A percentile compares a stretch with the other conserved stretches of the same genome.
phyloP scores from a whole-genome alignment of 2,797 vertebrate genomes.

The Sandelia bainsii region DNA sequence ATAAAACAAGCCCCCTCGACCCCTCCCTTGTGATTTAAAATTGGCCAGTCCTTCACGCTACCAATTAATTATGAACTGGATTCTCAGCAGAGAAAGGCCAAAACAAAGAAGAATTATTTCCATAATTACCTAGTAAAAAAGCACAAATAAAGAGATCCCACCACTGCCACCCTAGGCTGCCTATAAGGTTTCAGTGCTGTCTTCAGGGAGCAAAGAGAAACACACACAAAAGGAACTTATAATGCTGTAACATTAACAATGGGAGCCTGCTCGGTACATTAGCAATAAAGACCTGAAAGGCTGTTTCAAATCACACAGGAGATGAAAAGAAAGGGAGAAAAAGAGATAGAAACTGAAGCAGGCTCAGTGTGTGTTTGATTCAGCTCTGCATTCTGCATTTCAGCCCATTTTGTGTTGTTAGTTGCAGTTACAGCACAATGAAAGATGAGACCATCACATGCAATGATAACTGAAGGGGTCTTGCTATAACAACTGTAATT shows the following conservation, averaged over 20 bases:
- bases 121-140: conserved; percentile 76
- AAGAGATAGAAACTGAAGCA: conserved; percentile 39
- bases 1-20: conserved; percentile 72
- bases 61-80: conserved; percentile 74
- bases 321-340: conserved; percentile 62
- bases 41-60: conserved; percentile 68
- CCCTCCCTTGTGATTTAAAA: conserved; percentile 76
- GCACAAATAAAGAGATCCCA: conserved; percentile 68
- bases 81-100: conserved; percentile 63
- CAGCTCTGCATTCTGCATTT: conserved; percentile 25
- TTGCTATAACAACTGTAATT: conserved; percentile 15
- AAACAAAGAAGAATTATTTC: conserved; percentile 77
- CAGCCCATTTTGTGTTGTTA: conserved; percentile 32
- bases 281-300: conserved; percentile 65
- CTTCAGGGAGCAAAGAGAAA: conserved; percentile 56
- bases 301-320: conserved; percentile 68
- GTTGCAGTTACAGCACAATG: conserved; percentile 28
- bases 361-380: conserved; percentile 27
- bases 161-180: conserved; percentile 56
- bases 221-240: conserved; percentile 73
- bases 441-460: conserved; percentile 24
- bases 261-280: conserved; percentile 63
- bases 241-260: conserved; percentile 70
- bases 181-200: conserved; percentile 64
- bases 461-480: conserved; percentile 5